Percentiles rank a stretch among this genome's conserved stretches.
Evolutionary conservation across 2,888 invertebrate species (phyloP).

Genomic region (Drymonia ruficornis): DNA sequence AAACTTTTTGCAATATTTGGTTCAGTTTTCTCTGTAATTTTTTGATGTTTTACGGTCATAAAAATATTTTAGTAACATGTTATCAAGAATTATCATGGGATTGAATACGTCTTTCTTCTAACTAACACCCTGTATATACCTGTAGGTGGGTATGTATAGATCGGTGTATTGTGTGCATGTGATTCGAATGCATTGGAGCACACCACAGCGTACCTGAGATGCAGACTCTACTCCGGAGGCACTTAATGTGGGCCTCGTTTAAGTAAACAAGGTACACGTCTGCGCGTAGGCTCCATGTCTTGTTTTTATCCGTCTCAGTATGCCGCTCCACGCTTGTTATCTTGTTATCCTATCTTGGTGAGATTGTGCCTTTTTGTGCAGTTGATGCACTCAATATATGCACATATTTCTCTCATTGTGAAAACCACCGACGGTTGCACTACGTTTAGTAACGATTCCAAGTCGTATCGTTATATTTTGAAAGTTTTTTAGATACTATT

Average conservation of each 20-base stretch:
- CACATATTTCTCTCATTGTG: conserved; percentile 59
- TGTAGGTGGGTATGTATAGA: conserved; percentile 4
- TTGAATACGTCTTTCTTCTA: too few relatives aligned
- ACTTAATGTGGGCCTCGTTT: conserved; percentile 74
- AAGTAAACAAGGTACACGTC: conserved; percentile 81
- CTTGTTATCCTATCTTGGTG: conserved; percentile 82
- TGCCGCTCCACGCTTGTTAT: conserved; percentile 80
- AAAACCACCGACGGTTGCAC: conserved; percentile 36
- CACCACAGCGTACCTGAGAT: conserved; percentile 34
- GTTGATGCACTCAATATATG: conserved; percentile 64
- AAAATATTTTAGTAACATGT: too few relatives aligned
- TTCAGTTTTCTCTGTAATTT: too few relatives aligned
- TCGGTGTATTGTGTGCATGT: conserved; percentile 19
- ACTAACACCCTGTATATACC: too few relatives aligned
- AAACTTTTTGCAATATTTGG: too few relatives aligned
- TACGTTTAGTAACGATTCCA: conserved; percentile 2
- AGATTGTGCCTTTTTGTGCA: conserved; percentile 80
- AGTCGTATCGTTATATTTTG: background rate
- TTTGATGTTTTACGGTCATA: too few relatives aligned
- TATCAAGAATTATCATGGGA: too few relatives aligned
- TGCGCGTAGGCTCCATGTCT: conserved; percentile 72
- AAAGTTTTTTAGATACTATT: background rate
- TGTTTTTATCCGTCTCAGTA: conserved; percentile 80
- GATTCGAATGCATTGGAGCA: conserved; percentile 32
- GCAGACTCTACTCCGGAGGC: conserved; percentile 48